Conservation (phyloP, 2,113 vertebrate genomes). For the Sisor rabdophorus region DNA sequence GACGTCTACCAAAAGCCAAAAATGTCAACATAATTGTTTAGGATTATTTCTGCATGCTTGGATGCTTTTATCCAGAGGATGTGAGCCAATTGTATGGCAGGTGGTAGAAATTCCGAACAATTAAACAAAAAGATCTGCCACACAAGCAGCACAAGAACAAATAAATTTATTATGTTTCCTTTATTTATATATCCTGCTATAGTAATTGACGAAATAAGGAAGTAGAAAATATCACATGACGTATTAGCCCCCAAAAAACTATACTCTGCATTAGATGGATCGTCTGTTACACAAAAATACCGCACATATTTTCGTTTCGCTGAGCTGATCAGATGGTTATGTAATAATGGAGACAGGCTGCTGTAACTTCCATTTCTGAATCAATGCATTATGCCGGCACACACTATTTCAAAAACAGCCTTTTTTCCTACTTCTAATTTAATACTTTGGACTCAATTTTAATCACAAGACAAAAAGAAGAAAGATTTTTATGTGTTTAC, state of each 20-base stretch:
- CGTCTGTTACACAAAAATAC: neutral
- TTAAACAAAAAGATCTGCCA: too few species aligned
- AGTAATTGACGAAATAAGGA: too few species aligned
- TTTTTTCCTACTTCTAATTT: too few species aligned
- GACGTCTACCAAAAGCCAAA: too few species aligned
- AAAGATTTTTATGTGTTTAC: constrained; percentile 51
- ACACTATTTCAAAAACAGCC: neutral
- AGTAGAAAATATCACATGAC: too few species aligned
- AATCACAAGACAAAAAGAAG: constrained; percentile 47
- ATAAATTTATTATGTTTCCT: too few species aligned
- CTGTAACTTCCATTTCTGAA: constrained; percentile 1
- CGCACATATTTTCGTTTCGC: neutral
- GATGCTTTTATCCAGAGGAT: neutral
- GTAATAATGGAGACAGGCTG: constrained; percentile 1
- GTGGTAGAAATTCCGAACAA: neutral
- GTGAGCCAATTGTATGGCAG: neutral
- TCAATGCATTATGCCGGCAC: neutral
- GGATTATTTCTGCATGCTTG: neutral
- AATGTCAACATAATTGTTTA: neutral
- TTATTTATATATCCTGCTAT: too few species aligned
- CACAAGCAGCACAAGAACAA: too few species aligned
- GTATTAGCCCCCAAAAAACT: too few species aligned
- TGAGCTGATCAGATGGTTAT: constrained; percentile 1
- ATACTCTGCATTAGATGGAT: too few species aligned
- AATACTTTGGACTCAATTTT: constrained; percentile 25